Evolutionary conservation across 2,888 invertebrate genomes (phyloP).

Genomic region (Galeruca laticollis): DNA sequence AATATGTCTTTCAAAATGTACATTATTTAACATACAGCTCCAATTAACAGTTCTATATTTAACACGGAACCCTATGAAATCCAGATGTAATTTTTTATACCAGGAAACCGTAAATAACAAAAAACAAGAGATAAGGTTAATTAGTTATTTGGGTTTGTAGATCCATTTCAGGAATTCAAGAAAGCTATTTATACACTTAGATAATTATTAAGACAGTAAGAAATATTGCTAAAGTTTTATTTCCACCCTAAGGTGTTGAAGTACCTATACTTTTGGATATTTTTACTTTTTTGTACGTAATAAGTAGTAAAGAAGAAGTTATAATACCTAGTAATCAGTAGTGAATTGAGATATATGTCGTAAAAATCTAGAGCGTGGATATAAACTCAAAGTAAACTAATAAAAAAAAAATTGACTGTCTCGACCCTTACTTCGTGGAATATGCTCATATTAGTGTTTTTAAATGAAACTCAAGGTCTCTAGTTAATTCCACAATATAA

Average conservation of each 20-base stretch:
- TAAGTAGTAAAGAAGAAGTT: no score
- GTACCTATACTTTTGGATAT: no score
- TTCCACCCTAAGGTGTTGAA: neutral
- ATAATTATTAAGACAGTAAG: neutral
- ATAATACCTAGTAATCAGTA: no score
- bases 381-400: no score
- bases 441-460: no score
- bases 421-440: no score
- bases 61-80: neutral
- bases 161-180: neutral
- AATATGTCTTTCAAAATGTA: neutral
- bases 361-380: no score
- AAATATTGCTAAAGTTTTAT: neutral
- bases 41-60: slow-evolving; percentile 9
- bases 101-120: slow-evolving; percentile 7
- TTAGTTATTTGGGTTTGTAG: neutral
- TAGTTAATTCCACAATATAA: no score
- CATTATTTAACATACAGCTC: neutral
- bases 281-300: no score
- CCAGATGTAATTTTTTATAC: neutral
- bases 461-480: no score
- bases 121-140: slow-evolving; percentile 1
- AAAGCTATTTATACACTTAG: neutral
- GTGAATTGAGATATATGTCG: no score
- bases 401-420: no score